Evolutionary conservation across 1,140 invertebrate species (phyloP).

Genomic region (Elymnias hypermnestra): DNA sequence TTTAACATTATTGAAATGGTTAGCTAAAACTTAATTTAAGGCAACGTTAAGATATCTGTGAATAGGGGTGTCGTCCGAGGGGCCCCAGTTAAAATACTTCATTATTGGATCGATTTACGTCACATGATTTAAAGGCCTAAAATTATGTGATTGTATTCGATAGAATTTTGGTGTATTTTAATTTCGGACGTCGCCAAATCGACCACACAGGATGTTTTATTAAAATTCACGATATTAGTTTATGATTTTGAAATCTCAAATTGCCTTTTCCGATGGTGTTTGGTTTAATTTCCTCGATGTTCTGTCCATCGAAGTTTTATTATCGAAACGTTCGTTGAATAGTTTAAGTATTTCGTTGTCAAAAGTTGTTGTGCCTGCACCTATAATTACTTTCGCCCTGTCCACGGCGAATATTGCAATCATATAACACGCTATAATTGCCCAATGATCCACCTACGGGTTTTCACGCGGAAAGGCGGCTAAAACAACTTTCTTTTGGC

Average conservation of each 20-base stretch:
- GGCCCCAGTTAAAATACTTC: slow-evolving; percentile 55
- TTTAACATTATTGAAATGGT: too few relatives aligned
- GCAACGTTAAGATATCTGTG: slow-evolving; percentile 40
- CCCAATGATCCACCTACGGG: slow-evolving; percentile 41
- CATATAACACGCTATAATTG: slow-evolving; percentile 48
- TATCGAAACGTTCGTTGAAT: slow-evolving; percentile 39
- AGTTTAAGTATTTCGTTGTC: slow-evolving; percentile 44
- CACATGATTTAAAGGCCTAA: slow-evolving; percentile 69
- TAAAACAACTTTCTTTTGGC: slow-evolving; percentile 47
- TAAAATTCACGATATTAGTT: slow-evolving; percentile 7
- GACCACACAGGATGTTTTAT: slow-evolving; percentile 47
- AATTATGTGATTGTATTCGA: slow-evolving; percentile 54
- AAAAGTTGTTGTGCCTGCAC: slow-evolving; percentile 42
- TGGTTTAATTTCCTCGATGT: slow-evolving; percentile 33
- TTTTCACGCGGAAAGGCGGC: slow-evolving; percentile 20
- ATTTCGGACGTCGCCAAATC: slow-evolving; percentile 49
- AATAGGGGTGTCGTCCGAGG: slow-evolving; percentile 54
- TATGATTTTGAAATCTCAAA: slow-evolving; percentile 35
- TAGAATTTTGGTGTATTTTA: slow-evolving; percentile 55
- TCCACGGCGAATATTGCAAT: slow-evolving; percentile 40
- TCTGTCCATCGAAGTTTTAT: slow-evolving; percentile 19
- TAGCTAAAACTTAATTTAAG: slow-evolving; percentile 38
- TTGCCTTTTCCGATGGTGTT: slow-evolving; percentile 63
- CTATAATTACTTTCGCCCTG: slow-evolving; percentile 49
- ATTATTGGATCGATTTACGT: slow-evolving; percentile 53